These are phyloP conservation scores for Quiscalus mexicanus DNA, from an alignment of 2,113 vertebrate species.

Conservation along the genomic window DNA sequence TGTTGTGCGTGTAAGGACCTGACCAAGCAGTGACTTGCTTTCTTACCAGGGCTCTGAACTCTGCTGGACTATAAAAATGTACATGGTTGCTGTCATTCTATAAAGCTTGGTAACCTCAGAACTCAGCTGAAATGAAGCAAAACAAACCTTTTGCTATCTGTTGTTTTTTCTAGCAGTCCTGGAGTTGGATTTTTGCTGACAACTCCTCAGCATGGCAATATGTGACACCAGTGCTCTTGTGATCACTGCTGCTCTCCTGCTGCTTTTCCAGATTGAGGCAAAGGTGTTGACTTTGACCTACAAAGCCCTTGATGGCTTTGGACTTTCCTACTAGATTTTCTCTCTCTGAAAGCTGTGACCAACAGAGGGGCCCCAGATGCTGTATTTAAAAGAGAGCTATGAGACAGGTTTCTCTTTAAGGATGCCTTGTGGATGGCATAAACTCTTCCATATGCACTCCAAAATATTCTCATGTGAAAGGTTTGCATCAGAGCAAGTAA, in stretches of 20 bases:
- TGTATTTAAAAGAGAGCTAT: not conserved
- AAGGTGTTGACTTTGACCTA: constrained; percentile 48
- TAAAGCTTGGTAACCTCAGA: constrained; percentile 38
- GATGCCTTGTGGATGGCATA: not conserved
- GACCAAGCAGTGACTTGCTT: constrained; percentile 30
- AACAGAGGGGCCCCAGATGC: not conserved
- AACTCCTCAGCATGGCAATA: not conserved
- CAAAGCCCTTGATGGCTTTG: not conserved
- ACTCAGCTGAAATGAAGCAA: constrained; percentile 36
- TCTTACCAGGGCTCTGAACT: constrained; percentile 28
- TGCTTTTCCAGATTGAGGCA: not conserved
- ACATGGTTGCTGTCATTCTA: not conserved
- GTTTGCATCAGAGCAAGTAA: not conserved
- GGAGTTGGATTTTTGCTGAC: constrained; percentile 28
- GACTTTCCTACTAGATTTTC: not conserved
- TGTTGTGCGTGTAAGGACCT: not conserved
- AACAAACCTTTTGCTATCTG: constrained; percentile 18
- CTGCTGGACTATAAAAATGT: constrained; percentile 37
- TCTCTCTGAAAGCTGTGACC: not conserved
- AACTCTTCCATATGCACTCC: not conserved
- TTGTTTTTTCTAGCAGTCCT: constrained; percentile 4
- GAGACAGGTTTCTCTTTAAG: not conserved
- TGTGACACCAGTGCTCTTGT: constrained; percentile 1
- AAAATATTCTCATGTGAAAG: not conserved
- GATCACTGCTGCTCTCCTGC: not conserved